Base-by-base conservation (phyloP, 37 sponge, comb jelly and placozoan genomes). In the Mnemiopsis leidyi region DNA sequence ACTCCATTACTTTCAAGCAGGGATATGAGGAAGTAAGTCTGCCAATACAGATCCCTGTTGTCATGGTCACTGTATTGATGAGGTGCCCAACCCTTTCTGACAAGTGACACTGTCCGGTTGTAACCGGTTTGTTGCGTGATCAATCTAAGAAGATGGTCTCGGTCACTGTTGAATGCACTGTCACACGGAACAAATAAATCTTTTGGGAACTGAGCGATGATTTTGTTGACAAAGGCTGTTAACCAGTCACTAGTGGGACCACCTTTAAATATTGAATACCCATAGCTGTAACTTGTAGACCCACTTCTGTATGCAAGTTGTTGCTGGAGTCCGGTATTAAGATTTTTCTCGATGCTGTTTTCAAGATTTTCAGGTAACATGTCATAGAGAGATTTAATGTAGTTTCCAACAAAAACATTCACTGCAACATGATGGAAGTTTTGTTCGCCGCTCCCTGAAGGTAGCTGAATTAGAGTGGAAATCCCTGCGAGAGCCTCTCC, bases 361-460 rank as follows among this genome's bases (percentile, higher is more conserved):
- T 85, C 29, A 0, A 85, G 13, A 29, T 85, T 23, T 85, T 85
- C 90, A 39, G 90, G 90, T 20, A 85, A 61, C 25, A 39, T 61
- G 26, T 40, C 23, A 2, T 85, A 40, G 28, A 85, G 25, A 25
- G 48, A 40, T 38, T 30, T 85, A 0, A 85, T 9, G 61, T 85
- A 85, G 7, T 85, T 38, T 21, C 29, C 67, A 37, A 61, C 39
- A 38, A 85, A 85, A 28, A 85, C 90, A 61, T 85, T 85, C 16
- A 85, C 25, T 23, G 90, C 90, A 23, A 85, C 23, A 24, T 85
- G 38, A 61, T 85, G 90, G 61, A 85, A 39, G 90, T 85, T 85
- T 25, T 85, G 90, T 38, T 85, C 90, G 1, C 90, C 90, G 25
- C 90, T 39, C 67, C 90, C 90, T 0, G 90, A 40, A 3, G 90